Conservation (phyloP, 35 echinoderm and acorn worm genomes). For the Ptychodera flava region DNA sequence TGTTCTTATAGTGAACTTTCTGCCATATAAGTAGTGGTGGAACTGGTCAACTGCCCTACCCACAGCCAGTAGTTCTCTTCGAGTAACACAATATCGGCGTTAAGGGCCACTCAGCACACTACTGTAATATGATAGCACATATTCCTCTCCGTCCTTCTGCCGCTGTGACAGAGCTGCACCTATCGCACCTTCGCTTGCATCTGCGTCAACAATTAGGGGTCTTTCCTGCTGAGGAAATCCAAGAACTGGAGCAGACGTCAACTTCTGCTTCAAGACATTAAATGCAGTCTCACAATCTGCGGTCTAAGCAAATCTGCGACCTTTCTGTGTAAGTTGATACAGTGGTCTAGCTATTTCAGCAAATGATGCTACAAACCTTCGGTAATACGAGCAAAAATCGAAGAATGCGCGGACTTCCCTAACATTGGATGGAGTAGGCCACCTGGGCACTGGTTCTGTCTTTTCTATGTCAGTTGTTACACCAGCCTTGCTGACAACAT, state of each 20-base stretch:
- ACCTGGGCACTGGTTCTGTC: constrained; percentile 20
- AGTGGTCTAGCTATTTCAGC: constrained; percentile 16
- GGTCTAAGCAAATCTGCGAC: constrained; percentile 23
- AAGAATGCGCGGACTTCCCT: constrained; percentile 24
- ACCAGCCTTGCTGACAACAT: constrained; percentile 23
- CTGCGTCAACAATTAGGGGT: constrained; percentile 48
- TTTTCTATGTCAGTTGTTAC: constrained; percentile 43
- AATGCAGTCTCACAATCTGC: constrained; percentile 17
- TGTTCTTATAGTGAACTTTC: constrained; percentile 5
- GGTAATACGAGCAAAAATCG: constrained; percentile 22
- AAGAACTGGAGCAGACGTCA: constrained; percentile 32
- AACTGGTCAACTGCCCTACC: background rate
- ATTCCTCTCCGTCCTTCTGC: constrained; percentile 48
- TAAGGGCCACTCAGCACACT: constrained; percentile 41
- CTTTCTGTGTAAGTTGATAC: constrained; percentile 43
- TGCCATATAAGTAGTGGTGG: background rate
- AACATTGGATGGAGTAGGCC: constrained; percentile 23
- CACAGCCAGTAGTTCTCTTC: constrained; percentile 59
- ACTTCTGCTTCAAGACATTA: constrained; percentile 9
- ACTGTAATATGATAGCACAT: constrained; percentile 29
- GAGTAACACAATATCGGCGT: constrained; percentile 49
- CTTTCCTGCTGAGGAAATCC: constrained; percentile 27
- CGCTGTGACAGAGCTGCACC: constrained; percentile 52
- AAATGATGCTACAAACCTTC: constrained; percentile 16
- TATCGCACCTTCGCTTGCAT: constrained; percentile 40